phyloP scores from a whole-genome alignment of 2,113 vertebrate species.

The Cavia aperea region DNA sequence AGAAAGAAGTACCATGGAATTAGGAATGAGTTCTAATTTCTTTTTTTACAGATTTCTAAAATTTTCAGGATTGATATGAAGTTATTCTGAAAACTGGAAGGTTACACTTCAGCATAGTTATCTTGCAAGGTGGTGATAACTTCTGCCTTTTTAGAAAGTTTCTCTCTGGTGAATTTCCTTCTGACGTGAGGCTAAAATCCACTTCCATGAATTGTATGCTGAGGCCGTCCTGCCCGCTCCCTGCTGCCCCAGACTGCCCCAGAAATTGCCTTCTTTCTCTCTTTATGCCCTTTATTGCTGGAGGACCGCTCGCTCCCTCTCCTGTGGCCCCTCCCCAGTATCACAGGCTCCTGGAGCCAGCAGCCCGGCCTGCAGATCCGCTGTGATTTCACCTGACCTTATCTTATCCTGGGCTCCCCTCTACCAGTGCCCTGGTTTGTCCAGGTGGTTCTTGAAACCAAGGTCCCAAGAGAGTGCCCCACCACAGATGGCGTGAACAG shows the following conservation, averaged over 20 bases:
- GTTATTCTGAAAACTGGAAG: not conserved
- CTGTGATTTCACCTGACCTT: not conserved
- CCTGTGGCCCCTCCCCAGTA: rapidly evolving
- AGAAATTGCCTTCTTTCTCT: not conserved
- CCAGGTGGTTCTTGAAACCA: not conserved
- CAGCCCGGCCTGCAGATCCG: not conserved
- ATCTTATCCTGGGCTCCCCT: not conserved
- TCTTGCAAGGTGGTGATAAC: not conserved
- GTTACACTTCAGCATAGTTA: not conserved
- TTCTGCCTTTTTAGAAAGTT: not conserved
- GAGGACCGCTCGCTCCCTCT: too few relatives aligned
- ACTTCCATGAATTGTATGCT: not conserved
- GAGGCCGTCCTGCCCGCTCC: not conserved
- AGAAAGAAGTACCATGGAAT: not conserved
- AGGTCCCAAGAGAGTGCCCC: not conserved
- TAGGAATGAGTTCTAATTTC: not conserved
- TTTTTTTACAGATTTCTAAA: not conserved
- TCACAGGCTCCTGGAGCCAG: not conserved
- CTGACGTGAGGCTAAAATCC: not conserved
- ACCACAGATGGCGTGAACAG: not conserved
- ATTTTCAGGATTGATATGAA: not conserved
- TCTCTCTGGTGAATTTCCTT: not conserved
- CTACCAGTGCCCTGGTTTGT: not conserved
- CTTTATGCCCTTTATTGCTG: rapidly evolving
- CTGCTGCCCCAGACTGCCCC: not conserved